phyloP scores from a whole-genome alignment of 2,888 invertebrate species.

The Anagyrus pseudococci region DNA sequence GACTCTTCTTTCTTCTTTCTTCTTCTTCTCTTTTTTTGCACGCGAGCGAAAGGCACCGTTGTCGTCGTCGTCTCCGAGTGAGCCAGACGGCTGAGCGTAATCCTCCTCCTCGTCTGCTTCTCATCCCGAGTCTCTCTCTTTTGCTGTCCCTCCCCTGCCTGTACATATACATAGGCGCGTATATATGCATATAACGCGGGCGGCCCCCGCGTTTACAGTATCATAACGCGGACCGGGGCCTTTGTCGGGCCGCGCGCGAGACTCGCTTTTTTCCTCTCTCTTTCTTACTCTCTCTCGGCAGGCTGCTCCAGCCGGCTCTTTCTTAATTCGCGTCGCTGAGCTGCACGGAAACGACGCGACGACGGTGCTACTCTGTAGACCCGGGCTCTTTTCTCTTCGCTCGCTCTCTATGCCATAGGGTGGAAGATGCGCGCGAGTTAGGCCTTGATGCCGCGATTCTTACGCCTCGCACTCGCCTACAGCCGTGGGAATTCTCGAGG shows the following conservation, averaged over 20 bases:
- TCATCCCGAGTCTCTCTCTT: background rate
- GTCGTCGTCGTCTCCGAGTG: background rate
- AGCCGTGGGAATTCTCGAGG: constrained; percentile 16
- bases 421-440: background rate
- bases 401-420: background rate
- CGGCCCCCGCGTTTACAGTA: background rate
- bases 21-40: background rate
- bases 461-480: no score
- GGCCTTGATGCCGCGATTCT: constrained; percentile 16
- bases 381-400: background rate
- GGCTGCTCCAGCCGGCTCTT: background rate
- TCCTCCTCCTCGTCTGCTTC: background rate
- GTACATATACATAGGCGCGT: background rate
- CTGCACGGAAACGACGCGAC: constrained; percentile 3
- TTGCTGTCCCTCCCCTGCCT: background rate
- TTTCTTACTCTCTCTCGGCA: constrained; percentile 15
- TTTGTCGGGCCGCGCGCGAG: constrained; percentile 1
- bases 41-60: constrained; percentile 1
- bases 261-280: background rate
- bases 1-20: background rate
- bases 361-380: background rate
- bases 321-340: constrained; percentile 18
- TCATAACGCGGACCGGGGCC: background rate
- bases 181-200: background rate
- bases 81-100: no score